A percentile compares a stretch with the other conserved stretches of the same genome.
phyloP scores from a whole-genome alignment of 2,888 invertebrate species.

The Dendrolimus pini region DNA sequence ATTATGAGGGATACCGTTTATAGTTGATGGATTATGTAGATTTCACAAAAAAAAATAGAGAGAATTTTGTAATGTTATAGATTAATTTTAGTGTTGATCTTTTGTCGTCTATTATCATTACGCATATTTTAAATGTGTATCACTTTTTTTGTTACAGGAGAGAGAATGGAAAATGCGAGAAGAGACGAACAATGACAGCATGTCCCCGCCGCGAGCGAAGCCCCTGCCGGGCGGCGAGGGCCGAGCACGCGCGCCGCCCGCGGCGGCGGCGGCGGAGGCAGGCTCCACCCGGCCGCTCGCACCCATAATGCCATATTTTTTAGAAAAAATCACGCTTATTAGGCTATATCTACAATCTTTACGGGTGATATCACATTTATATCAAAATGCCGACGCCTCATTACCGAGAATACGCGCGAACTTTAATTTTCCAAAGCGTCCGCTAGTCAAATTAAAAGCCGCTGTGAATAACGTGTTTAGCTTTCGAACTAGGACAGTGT shows the following conservation, averaged over 20 bases:
- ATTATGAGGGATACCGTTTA: too few relatives aligned
- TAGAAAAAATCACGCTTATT: conserved; percentile 65
- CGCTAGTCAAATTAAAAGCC: conserved; percentile 72
- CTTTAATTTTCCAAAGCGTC: conserved; percentile 69
- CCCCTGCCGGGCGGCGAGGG: conserved; percentile 54
- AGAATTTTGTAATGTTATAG: too few relatives aligned
- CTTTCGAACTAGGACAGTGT: conserved; percentile 67
- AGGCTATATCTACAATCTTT: conserved; percentile 67
- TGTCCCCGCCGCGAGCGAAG: conserved; percentile 70
- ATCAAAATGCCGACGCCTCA: conserved; percentile 37
- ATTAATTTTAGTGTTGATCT: too few relatives aligned
- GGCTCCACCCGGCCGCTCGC: conserved; percentile 33
- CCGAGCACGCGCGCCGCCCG: conserved; percentile 44
- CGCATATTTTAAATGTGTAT: background rate
- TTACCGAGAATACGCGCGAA: conserved; percentile 50
- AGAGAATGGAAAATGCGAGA: conserved; percentile 69
- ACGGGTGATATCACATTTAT: conserved; percentile 48
- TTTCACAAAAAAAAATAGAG: too few relatives aligned
- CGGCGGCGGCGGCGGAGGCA: conserved; percentile 44
- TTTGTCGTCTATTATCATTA: too few relatives aligned
- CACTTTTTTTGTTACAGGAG: conserved; percentile 63
- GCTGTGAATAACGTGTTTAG: conserved; percentile 40
- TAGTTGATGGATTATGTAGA: too few relatives aligned
- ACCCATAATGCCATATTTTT: conserved; percentile 44
- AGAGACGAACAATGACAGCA: conserved; percentile 64